Conservation (phyloP, 1,140 invertebrate genomes). For the Chymomyza costata region DNA sequence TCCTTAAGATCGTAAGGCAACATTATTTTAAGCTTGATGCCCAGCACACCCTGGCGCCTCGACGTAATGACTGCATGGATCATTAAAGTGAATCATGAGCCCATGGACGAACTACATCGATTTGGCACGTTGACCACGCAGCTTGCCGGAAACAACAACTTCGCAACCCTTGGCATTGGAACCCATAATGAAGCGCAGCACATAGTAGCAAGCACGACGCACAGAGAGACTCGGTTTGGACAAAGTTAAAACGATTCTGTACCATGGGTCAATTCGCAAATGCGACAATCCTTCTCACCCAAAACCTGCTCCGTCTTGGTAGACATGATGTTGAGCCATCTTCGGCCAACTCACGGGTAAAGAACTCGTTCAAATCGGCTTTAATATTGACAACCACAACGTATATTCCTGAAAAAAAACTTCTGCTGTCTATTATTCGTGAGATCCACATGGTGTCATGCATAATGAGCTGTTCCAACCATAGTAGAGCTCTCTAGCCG, state of each 20-base stretch:
- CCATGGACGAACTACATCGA: conserved; percentile 99
- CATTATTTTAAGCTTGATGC: conserved; percentile 99
- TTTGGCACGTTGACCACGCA: conserved; percentile 98
- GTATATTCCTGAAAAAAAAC: too few relatives aligned
- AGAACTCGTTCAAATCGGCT: conserved; percentile 98
- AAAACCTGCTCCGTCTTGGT: conserved; percentile 97
- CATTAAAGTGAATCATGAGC: conserved; percentile 99
- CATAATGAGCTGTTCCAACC: too few relatives aligned
- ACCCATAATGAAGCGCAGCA: conserved; percentile 99
- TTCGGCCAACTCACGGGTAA: conserved; percentile 97
- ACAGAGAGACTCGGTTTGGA: conserved; percentile 96
- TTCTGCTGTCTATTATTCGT: too few relatives aligned
- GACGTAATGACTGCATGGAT: conserved; percentile 97
- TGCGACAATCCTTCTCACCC: conserved; percentile 93
- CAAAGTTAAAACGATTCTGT: conserved; percentile 97
- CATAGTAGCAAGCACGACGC: conserved; percentile 95
- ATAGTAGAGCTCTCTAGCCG: too few relatives aligned
- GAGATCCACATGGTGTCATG: too few relatives aligned
- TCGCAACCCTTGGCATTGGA: conserved; percentile 96
- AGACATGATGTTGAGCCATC: conserved; percentile 99
- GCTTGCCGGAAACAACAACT: conserved; percentile 98
- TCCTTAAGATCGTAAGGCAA: conserved; percentile 96
- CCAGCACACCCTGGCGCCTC: conserved; percentile 92
- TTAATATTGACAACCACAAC: too few relatives aligned
- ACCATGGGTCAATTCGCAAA: conserved; percentile 97